phyloP scores from a whole-genome alignment of 1,140 invertebrate genomes.

The Meloidogyne exigua region DNA sequence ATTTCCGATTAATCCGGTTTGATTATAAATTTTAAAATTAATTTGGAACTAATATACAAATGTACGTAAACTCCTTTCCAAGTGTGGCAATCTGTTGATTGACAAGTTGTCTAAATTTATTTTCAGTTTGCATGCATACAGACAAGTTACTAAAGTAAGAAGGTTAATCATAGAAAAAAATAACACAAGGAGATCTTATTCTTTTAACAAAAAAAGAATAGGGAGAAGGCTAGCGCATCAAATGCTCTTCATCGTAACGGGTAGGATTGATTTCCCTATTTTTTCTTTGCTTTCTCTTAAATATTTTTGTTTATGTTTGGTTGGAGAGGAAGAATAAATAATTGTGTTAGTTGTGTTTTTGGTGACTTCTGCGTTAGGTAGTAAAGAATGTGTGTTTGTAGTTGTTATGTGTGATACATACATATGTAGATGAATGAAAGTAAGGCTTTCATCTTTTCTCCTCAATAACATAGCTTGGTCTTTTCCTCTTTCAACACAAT shows the following conservation, averaged over 20 bases:
- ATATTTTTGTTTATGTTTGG: background rate
- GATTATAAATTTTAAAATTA: too few species aligned
- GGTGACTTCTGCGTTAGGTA: constrained; percentile 6
- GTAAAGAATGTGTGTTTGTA: background rate
- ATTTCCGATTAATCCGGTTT: too few species aligned
- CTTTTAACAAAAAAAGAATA: too few species aligned
- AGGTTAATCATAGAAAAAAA: too few species aligned
- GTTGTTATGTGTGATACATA: too few species aligned
- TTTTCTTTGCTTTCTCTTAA: background rate
- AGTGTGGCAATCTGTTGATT: too few species aligned
- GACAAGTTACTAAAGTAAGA: too few species aligned
- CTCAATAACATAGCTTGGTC: background rate
- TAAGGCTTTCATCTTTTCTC: constrained; percentile 2
- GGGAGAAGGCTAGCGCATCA: background rate
- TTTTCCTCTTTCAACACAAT: background rate
- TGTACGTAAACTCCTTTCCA: too few species aligned
- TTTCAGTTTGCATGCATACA: too few species aligned
- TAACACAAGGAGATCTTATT: too few species aligned
- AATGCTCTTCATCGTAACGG: background rate
- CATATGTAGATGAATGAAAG: background rate
- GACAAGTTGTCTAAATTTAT: too few species aligned
- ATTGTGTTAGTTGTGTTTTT: constrained; percentile 23
- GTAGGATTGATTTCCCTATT: background rate
- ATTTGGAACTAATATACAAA: too few species aligned
- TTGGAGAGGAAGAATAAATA: constrained; percentile 7